These are phyloP conservation scores for Phaenicophaeus curvirostris DNA, from an alignment of 2,797 vertebrate species.

Conservation along the genomic window DNA sequence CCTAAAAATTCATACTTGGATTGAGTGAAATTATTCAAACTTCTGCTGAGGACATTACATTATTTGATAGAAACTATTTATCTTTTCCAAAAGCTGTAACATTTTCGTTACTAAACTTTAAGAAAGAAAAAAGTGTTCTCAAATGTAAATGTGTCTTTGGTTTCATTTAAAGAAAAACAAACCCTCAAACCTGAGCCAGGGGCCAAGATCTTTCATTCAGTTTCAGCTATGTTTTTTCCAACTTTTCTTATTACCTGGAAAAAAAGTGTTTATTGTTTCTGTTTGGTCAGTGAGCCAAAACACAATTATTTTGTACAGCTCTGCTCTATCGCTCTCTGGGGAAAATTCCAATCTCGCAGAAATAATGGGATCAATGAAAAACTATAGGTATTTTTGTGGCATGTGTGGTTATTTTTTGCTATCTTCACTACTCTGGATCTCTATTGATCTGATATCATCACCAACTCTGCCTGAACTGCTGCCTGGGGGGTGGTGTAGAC, in stretches of 20 bases:
- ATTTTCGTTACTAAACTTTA: neutral
- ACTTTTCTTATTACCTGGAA: neutral
- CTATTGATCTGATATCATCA: rapidly evolving
- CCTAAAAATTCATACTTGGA: neutral
- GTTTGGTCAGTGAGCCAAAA: neutral
- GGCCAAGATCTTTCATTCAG: neutral
- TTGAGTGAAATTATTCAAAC: neutral
- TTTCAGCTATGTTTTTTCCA: neutral
- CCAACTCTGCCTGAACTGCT: neutral
- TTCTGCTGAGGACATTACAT: neutral
- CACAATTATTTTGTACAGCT: neutral
- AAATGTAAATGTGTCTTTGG: neutral
- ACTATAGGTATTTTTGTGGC: neutral
- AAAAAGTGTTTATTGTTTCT: neutral
- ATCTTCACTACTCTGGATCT: neutral
- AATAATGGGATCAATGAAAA: neutral
- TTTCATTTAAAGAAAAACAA: neutral
- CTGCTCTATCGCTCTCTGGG: neutral
- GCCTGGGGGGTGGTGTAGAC: neutral
- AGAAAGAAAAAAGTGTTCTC: neutral
- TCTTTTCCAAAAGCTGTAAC: neutral
- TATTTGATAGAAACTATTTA: neutral
- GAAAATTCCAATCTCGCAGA: neutral
- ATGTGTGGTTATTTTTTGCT: neutral
- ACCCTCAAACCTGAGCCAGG: neutral